phyloP scores from a whole-genome alignment of 2,113 vertebrate species.

The Pelodiscus sinensis region DNA sequence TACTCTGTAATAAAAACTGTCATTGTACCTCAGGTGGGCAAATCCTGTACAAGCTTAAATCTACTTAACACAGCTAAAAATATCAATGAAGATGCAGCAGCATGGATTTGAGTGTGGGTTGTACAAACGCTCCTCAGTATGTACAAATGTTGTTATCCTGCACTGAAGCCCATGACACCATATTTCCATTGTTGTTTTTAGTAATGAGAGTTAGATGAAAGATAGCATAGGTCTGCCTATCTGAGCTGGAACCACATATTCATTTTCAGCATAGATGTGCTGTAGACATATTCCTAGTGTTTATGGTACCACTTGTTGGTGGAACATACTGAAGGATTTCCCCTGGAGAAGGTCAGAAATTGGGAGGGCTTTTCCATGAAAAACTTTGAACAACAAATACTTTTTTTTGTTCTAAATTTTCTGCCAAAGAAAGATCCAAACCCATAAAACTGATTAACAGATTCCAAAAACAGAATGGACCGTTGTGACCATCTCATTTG shows the following conservation, averaged over 20 bases:
- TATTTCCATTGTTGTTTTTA: not conserved
- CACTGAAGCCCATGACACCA: not conserved
- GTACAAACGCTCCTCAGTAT: not conserved
- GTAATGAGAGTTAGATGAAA: not conserved
- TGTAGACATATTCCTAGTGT: not conserved
- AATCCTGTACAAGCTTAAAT: not conserved
- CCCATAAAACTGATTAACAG: not conserved
- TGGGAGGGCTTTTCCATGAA: not conserved
- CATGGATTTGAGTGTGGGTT: not conserved
- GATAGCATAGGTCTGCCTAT: not conserved
- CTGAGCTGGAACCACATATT: not conserved
- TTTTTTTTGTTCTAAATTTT: conserved; percentile 21
- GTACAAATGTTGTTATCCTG: not conserved
- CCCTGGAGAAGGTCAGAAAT: conserved; percentile 17
- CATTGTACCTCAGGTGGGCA: not conserved
- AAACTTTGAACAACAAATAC: not conserved
- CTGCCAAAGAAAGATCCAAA: not conserved
- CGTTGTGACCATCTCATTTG: not conserved
- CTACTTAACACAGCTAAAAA: not conserved
- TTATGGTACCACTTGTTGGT: not conserved
- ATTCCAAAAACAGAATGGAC: not conserved
- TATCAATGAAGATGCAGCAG: not conserved
- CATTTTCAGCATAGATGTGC: not conserved
- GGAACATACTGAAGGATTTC: not conserved
- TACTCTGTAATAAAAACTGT: not conserved